Percentiles rank a stretch among this genome's conserved stretches.
Evolutionary conservation across 2,113 vertebrate species (phyloP).

Genomic region (Nesogale talazaci): DNA sequence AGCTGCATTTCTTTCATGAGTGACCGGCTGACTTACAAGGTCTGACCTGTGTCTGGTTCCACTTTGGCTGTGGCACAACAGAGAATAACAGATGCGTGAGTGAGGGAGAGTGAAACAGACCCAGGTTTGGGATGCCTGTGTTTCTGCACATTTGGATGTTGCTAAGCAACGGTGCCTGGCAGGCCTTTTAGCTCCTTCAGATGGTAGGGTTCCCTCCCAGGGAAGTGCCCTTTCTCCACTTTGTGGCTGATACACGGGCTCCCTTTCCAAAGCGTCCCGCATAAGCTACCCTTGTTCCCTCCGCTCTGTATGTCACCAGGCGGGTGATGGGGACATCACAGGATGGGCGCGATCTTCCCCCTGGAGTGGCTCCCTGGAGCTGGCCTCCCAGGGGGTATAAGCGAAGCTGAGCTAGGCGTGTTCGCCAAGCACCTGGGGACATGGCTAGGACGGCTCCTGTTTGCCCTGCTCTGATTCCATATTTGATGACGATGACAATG

Average conservation of each 20-base stretch:
- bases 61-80: not conserved
- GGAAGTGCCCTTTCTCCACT: constrained; percentile 2
- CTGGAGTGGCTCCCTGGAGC: not conserved
- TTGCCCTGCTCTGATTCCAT: not conserved
- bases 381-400: not conserved
- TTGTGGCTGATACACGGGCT: not conserved
- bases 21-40: not conserved
- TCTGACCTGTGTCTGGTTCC: not conserved
- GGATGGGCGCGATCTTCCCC: not conserved
- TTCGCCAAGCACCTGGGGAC: constrained; percentile 3
- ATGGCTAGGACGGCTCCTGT: not conserved
- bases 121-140: not conserved
- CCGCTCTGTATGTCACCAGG: not conserved
- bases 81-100: constrained; percentile 16
- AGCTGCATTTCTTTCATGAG: not conserved
- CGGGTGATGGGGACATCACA: not conserved
- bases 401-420: not conserved
- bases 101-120: not conserved
- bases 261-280: not conserved
- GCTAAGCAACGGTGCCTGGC: constrained; percentile 64
- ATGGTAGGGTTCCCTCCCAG: not conserved
- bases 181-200: not conserved
- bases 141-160: constrained; percentile 46
- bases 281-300: not conserved
- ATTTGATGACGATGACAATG: not conserved